These are phyloP conservation scores for Momotus momota DNA, from an alignment of 2,797 vertebrate species.

Conservation along the genomic window DNA sequence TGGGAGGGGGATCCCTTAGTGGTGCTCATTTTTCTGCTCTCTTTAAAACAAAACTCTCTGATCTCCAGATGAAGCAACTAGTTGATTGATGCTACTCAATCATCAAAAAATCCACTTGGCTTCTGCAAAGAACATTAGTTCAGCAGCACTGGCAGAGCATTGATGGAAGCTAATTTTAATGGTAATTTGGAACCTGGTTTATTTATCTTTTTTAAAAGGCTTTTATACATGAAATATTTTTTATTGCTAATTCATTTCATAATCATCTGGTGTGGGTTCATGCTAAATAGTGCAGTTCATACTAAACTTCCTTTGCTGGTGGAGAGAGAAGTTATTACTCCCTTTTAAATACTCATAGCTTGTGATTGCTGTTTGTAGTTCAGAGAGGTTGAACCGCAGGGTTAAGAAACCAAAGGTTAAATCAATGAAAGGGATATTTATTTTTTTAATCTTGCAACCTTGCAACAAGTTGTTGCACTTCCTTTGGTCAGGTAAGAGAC, in stretches of 20 bases:
- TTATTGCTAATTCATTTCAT: slow-evolving; percentile 51
- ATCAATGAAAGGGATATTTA: not conserved
- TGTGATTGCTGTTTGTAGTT: not conserved
- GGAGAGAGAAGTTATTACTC: not conserved
- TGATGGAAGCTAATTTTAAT: slow-evolving; percentile 48
- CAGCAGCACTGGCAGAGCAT: slow-evolving; percentile 14
- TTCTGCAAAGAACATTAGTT: slow-evolving; percentile 54
- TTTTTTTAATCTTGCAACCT: not conserved
- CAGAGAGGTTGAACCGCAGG: not conserved
- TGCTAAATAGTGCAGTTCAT: not conserved
- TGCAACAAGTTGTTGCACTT: not conserved
- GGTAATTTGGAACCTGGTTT: slow-evolving; percentile 31
- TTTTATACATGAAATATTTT: slow-evolving; percentile 35
- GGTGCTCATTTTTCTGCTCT: not conserved
- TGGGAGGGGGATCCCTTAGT: not conserved
- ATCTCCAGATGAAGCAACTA: slow-evolving; percentile 28
- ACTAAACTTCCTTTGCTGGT: not conserved
- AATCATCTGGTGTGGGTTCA: not conserved
- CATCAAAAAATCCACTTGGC: not conserved
- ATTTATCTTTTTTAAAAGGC: slow-evolving; percentile 17
- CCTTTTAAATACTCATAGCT: not conserved
- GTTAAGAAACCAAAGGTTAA: not conserved
- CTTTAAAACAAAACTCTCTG: not conserved
- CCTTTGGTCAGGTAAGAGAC: not conserved
- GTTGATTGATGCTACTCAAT: slow-evolving; percentile 45